A percentile compares a stretch with the other conserved stretches of the same genome.
phyloP scores from a whole-genome alignment of 1,140 invertebrate genomes.

The Drosophila chauvacae region DNA sequence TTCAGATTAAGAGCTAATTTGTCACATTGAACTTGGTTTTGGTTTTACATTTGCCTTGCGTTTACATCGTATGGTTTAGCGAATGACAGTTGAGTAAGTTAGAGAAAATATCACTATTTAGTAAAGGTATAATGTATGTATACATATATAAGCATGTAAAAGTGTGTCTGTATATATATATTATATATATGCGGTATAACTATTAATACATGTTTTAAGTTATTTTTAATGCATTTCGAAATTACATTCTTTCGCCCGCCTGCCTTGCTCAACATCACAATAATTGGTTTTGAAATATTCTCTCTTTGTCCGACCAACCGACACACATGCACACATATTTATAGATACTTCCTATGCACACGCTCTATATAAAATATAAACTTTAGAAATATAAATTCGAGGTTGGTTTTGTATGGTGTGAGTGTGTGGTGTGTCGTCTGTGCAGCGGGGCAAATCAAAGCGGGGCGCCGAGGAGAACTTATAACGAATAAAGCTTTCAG shows the following conservation, averaged over 20 bases:
- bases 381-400: conserved; percentile 76
- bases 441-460: conserved; percentile 49
- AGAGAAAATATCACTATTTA: conserved; percentile 70
- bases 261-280: conserved; percentile 62
- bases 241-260: conserved; percentile 54
- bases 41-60: conserved; percentile 49
- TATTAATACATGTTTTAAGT: conserved; percentile 74
- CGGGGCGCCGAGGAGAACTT: conserved; percentile 32
- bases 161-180: conserved; percentile 25
- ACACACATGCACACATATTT: conserved; percentile 59
- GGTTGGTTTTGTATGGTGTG: conserved; percentile 58
- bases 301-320: conserved; percentile 36
- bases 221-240: conserved; percentile 73
- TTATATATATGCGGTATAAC: conserved; percentile 46
- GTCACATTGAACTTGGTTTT: conserved; percentile 73
- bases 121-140: conserved; percentile 44
- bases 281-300: conserved; percentile 51
- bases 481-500: conserved; percentile 56
- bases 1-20: conserved; percentile 74
- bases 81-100: conserved; percentile 68
- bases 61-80: conserved; percentile 67
- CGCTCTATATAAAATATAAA: conserved; percentile 69
- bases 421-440: conserved; percentile 26
- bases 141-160: conserved; percentile 56
- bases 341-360: conserved; percentile 52